A percentile compares a stretch with the other conserved stretches of the same genome.
Evolutionary conservation across 2,113 vertebrate species (phyloP).

Genomic region (Microcebus murinus): DNA sequence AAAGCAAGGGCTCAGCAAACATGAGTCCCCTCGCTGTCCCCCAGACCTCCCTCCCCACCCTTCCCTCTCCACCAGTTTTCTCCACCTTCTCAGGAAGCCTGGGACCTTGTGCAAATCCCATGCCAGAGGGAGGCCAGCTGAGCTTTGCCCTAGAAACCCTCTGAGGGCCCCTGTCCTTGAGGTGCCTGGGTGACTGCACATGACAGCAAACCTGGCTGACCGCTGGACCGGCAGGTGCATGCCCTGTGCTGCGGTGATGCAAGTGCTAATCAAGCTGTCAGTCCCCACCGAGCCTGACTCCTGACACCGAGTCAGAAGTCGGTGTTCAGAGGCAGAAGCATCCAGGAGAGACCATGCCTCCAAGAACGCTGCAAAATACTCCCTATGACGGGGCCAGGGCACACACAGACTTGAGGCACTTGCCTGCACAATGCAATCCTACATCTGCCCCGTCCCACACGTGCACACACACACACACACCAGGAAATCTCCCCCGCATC

Average conservation of each 20-base stretch:
- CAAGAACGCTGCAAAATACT: too few species aligned
- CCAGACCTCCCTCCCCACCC: neutral
- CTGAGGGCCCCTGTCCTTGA: neutral
- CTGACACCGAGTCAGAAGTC: neutral
- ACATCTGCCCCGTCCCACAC: neutral
- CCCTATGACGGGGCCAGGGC: neutral
- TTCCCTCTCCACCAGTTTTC: neutral
- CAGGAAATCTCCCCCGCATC: accelerated
- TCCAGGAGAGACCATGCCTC: neutral
- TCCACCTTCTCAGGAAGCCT: neutral
- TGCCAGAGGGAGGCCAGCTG: neutral
- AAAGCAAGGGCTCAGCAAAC: neutral
- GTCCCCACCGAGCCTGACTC: neutral
- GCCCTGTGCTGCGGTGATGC: accelerated
- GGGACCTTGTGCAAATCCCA: neutral
- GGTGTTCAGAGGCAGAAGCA: neutral
- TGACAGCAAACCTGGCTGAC: neutral
- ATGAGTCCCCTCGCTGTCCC: accelerated
- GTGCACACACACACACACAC: accelerated
- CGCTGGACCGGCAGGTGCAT: neutral
- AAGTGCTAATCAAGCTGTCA: neutral
- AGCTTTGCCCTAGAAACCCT: conserved; percentile 49
- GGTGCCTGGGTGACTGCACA: conserved; percentile 12
- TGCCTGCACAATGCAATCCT: neutral
- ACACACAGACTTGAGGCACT: neutral